phyloP scores from a whole-genome alignment of 2,797 vertebrate species.

The Anas georgica region DNA sequence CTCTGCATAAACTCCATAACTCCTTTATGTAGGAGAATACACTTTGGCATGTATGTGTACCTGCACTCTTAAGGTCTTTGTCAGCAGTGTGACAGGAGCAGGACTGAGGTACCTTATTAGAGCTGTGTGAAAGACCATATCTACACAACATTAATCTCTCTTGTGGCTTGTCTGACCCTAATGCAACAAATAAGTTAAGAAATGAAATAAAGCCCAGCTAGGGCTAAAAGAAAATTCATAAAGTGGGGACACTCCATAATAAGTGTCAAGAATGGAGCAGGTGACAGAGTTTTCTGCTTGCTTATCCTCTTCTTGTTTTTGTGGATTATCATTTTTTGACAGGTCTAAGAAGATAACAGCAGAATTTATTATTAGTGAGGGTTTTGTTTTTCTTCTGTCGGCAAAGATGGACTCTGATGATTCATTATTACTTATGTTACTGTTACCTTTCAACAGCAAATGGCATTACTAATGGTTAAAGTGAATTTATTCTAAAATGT shows the following conservation, averaged over 20 bases:
- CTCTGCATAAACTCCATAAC: neutral
- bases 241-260: neutral
- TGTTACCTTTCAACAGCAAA: neutral
- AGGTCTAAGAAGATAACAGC: neutral
- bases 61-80: neutral
- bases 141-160: constrained; percentile 12
- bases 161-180: neutral
- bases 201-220: neutral
- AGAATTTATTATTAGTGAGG: neutral
- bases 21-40: neutral
- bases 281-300: neutral
- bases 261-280: neutral
- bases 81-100: neutral
- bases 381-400: neutral
- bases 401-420: neutral
- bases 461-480: neutral
- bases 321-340: neutral
- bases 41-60: neutral
- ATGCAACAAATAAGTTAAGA: neutral
- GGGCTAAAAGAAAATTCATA: neutral
- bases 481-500: neutral
- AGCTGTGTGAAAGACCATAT: neutral
- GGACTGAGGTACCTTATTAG: neutral
- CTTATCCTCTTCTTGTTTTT: neutral
- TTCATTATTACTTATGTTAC: neutral